Evolutionary conservation across 1,140 invertebrate species (phyloP), one percentile per base, ranked within the genome.

Genomic region (Drosophila mauritiana): DNA sequence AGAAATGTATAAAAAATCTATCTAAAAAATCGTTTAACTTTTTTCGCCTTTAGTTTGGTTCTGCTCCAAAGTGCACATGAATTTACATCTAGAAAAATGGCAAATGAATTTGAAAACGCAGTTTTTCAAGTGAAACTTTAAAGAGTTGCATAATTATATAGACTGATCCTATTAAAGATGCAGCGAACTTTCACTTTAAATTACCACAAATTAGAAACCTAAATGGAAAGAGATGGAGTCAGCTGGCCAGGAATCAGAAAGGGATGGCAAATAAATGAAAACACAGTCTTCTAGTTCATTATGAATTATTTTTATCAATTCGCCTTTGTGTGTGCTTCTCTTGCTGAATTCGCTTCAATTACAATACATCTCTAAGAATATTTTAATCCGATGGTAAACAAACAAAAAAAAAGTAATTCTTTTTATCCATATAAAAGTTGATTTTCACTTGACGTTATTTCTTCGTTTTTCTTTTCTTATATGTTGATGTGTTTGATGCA

Each of bases 251-350:
- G 69, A 62, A 73, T 42, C 5, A 20, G 55, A 53, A 45, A 73
- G 55, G n/a, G 64, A 69, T 17, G 13, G 34, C 1, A 22, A 39
- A 52, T 51, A 59, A 48, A 56, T 37, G 11, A 36, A 48, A 10
- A 70, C 51, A 49, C 43, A 31, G 25, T 43, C 43, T 73, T 49
- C 4, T 45, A 42, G 39, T 61, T 80, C 55, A 73, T 74, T 54
- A 75, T 78, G 43, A 49, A 84, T 84, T 81, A 86, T 78, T 51
- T 72, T 76, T 59, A 86, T 86, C 58, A 82, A 79, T 78, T 72
- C 79, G 73, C 67, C 42, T 54, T 54, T 46, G 40, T 36, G 59
- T 63, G 59, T 43, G 59, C 40, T 61, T 25, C 54, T 43, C 22
- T 42, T 13, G 54, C 39, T 27, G 58, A 63, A 48, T 64, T 27